Evolutionary conservation across 2,113 vertebrate species (phyloP).

Genomic region (Sinocyclocheilus rhinocerous): DNA sequence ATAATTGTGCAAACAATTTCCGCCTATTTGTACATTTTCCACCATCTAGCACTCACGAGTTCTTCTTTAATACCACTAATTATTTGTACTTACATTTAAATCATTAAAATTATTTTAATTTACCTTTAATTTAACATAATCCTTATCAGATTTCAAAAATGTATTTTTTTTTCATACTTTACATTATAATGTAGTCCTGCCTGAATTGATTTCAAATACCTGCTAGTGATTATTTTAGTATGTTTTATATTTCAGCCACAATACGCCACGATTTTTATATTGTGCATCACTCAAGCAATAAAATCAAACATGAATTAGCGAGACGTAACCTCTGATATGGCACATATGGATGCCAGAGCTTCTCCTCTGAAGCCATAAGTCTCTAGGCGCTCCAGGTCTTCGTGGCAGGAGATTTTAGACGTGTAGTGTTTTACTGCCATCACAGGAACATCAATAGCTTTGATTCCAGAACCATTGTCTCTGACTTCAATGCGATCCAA

Average conservation of each 20-base stretch:
- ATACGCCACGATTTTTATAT: neutral
- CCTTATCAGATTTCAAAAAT: neutral
- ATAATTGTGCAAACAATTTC: neutral
- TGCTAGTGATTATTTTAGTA: neutral
- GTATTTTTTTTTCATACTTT: too few species aligned
- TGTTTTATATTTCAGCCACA: neutral
- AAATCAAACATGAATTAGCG: neutral
- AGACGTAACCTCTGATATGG: slow-evolving; percentile 84
- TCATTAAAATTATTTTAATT: neutral
- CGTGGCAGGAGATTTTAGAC: slow-evolving; percentile 90
- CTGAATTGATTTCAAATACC: neutral
- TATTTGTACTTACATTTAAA: neutral
- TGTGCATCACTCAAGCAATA: neutral
- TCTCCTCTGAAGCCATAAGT: slow-evolving; percentile 96
- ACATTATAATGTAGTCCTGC: neutral
- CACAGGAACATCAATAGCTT: slow-evolving; percentile 81
- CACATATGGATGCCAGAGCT: slow-evolving; percentile 90
- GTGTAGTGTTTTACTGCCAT: slow-evolving; percentile 93
- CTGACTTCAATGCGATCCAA: slow-evolving; percentile 92
- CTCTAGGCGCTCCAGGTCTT: slow-evolving; percentile 87
- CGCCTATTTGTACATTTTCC: neutral
- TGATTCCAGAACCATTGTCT: slow-evolving; percentile 91
- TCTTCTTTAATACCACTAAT: neutral
- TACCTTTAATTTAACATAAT: neutral
- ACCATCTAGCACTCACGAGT: neutral